Evolutionary conservation across 2,888 invertebrate genomes (phyloP).

Genomic region (Norana najaformis): DNA sequence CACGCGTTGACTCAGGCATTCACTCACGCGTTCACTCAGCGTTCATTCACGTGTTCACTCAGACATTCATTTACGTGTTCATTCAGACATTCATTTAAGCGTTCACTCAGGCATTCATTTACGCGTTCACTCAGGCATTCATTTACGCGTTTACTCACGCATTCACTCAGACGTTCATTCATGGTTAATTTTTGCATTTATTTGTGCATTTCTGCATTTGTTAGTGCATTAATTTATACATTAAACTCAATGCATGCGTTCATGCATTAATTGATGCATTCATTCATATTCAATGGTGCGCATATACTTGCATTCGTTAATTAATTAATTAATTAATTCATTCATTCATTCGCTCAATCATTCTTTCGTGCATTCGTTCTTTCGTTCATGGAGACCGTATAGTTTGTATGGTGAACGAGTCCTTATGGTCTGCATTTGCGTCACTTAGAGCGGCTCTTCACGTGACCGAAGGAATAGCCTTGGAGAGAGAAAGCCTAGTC

Average conservation of each 20-base stretch:
- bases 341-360: no score
- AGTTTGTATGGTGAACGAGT: no score
- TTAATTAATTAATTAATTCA: no score
- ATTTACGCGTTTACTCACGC: neutral
- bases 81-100: neutral
- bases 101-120: neutral
- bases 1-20: neutral
- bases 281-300: no score
- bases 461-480: slow-evolving; percentile 63
- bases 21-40: neutral
- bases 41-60: neutral
- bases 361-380: no score
- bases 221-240: no score
- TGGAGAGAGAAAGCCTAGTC: slow-evolving; percentile 64
- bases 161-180: neutral
- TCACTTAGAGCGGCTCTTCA: slow-evolving; percentile 60
- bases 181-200: neutral
- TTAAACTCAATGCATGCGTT: no score
- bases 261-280: no score
- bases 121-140: neutral
- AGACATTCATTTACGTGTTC: neutral
- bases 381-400: no score
- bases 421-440: neutral
- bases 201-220: no score
- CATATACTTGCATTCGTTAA: no score